Evolutionary conservation across 2,888 invertebrate species (phyloP).

Genomic region (Plemyria rubiginata): DNA sequence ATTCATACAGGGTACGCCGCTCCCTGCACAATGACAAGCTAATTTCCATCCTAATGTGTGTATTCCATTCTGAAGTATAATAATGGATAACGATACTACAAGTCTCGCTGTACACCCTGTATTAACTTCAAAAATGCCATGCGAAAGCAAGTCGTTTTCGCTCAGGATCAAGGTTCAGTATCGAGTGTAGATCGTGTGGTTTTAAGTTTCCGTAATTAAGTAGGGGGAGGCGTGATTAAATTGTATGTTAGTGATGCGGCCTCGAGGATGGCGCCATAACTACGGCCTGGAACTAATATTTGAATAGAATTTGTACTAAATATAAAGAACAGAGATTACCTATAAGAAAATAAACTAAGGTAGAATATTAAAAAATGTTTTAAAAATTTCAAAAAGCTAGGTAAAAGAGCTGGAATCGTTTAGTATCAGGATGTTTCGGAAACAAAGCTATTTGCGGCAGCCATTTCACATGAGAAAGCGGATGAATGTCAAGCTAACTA

Average conservation of each 20-base stretch:
- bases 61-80: constrained; percentile 43
- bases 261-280: constrained; percentile 18
- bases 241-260: constrained; percentile 33
- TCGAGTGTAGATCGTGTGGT: constrained; percentile 5
- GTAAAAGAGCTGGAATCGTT: constrained; percentile 18
- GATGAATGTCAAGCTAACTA: constrained; percentile 34
- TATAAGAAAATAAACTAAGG: not conserved
- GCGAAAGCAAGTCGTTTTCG: constrained; percentile 11
- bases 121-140: constrained; percentile 7
- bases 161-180: constrained; percentile 2
- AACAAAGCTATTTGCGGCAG: constrained; percentile 53
- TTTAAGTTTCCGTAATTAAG: constrained; percentile 25
- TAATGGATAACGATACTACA: constrained; percentile 42
- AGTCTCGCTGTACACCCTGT: constrained; percentile 23
- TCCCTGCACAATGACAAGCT: constrained; percentile 41
- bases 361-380: too few relatives aligned
- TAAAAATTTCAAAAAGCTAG: too few relatives aligned
- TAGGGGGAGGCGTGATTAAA: constrained; percentile 30
- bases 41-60: constrained; percentile 45
- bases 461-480: constrained; percentile 57
- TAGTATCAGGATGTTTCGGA: constrained; percentile 36
- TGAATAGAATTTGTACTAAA: constrained; percentile 9
- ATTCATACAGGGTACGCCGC: constrained; percentile 39
- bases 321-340: not conserved
- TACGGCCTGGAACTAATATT: constrained; percentile 10